A percentile compares a stretch with the other conserved stretches of the same genome.
Evolutionary conservation across 1,140 invertebrate genomes (phyloP).

Genomic region (Sminthurinus signatus): DNA sequence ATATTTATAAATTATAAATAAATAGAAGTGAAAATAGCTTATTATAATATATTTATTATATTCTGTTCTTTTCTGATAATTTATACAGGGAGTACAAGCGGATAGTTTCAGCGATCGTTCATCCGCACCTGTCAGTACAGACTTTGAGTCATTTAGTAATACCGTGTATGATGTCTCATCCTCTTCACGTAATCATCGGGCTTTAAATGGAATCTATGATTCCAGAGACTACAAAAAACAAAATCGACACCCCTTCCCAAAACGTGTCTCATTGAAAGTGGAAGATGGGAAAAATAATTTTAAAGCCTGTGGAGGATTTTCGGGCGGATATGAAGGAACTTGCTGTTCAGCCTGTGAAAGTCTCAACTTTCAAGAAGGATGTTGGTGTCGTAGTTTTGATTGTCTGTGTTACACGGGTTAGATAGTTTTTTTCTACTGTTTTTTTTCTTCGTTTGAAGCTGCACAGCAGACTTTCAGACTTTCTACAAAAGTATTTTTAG

Average conservation of each 20-base stretch:
- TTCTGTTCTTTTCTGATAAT: too few relatives aligned
- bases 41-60: too few relatives aligned
- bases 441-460: too few relatives aligned
- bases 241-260: background rate
- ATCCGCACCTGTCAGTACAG: too few relatives aligned
- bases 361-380: background rate
- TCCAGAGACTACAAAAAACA: background rate
- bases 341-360: background rate
- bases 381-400: slow-evolving; percentile 7
- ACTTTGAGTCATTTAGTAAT: background rate
- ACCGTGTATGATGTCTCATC: background rate
- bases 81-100: too few relatives aligned
- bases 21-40: too few relatives aligned
- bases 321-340: background rate
- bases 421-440: too few relatives aligned
- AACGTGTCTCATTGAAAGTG: background rate
- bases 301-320: slow-evolving; percentile 8
- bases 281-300: background rate
- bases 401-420: slow-evolving; percentile 12
- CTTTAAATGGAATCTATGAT: background rate
- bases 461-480: too few relatives aligned
- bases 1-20: too few relatives aligned
- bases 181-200: background rate
- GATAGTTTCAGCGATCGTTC: too few relatives aligned
- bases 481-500: too few relatives aligned